Base-by-base conservation (phyloP, 2,888 invertebrate species). In the Agrotis puta region DNA sequence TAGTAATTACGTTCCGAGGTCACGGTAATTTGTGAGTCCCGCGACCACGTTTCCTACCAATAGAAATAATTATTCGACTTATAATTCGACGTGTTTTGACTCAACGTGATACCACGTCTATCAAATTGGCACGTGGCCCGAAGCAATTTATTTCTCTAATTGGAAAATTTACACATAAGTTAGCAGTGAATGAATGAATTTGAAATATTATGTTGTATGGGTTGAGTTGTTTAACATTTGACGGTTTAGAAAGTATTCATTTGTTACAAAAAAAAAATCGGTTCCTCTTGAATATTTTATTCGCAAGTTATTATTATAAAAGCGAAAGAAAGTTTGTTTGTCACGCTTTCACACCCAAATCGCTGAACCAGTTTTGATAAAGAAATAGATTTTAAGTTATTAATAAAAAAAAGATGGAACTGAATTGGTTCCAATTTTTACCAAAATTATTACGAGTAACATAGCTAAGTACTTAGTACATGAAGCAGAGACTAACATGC, bases 71-170 rank as follows among this genome's bases (percentile, higher is more conserved):
- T 39, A 39, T 11, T 39, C 7, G 33, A 33, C 7, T 33, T 33
- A 33, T 57, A 72, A 78, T 73, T 68, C 14, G 63, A 57, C 47
- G 48, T 70, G 63, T 62, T 74, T 73, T 69, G 61, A 70, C 71
- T 70, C 66, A 68, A 66, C 56, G 77, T 58, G 53, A 59, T 62
- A 74, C 51, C 54, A 97, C 91, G 93, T 97, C 68, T 96, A 97
- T 53, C 97, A 98, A 90, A 93, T 97, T 82, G 97, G 97, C 85
- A 97, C 98, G 91, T 98, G 97, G 88, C 97, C 97, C 96, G 97
- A 97, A 88, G 97, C 97, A 83, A 97, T 97, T 77, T 78, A 59
- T 72, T 78, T 78, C 66, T 39, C 57, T 82, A 78, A 79, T 79
- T 79, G 82, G 78, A 81, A 81, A 76, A 64, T 78, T 43, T 77